Base-by-base conservation (phyloP, 2,888 invertebrate species). In the Orchesella flavescens region DNA sequence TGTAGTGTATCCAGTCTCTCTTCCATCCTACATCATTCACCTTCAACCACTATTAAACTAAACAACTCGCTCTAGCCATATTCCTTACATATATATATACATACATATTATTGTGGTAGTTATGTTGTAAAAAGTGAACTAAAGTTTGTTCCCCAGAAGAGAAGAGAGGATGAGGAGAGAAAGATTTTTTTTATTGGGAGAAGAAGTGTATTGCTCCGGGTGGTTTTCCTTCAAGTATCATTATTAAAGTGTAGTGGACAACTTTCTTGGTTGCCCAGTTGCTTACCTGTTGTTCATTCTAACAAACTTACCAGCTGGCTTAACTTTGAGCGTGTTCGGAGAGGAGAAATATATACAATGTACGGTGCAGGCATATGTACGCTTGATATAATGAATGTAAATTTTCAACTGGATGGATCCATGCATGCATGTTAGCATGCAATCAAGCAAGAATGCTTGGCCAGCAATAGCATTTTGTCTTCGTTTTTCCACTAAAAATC, bases 141-240 rank as follows among this genome's bases (percentile, higher is more conserved):
- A 71, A 49, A 63, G 71, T 73, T 77, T 65, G 53, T 69, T 78
- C 72, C 83, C 69, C 76, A 72, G 44, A 78, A 66, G 63, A 74
- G 66, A 66, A 34, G 19, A 21, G 49, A 59, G 24, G 49, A 55
- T 5, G 21, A 53, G 13, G 34, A 79, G 46, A 66, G 66, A 55
- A 34, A 71, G 43, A 49, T 7, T 34, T 74, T 76, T 79, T 74
- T 78, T 78, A 74, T 68, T 78, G 76, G 76, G 43, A 73, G 77
- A 83, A 77, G 83, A 72, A 21, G 57, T 78, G 72, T 75, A 84
- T 84, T 84, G 84, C 84, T 84, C 75, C 79, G 84, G 84, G 84
- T 75, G 84, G 84, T 84, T 84, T 84, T 84, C 84, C 79, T 84
- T 79, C 79, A 84, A 84, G 84, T 84, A 84, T 84, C 79, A 84